Evolutionary conservation across 2,888 invertebrate species (phyloP).

Genomic region (Seira ritae): DNA sequence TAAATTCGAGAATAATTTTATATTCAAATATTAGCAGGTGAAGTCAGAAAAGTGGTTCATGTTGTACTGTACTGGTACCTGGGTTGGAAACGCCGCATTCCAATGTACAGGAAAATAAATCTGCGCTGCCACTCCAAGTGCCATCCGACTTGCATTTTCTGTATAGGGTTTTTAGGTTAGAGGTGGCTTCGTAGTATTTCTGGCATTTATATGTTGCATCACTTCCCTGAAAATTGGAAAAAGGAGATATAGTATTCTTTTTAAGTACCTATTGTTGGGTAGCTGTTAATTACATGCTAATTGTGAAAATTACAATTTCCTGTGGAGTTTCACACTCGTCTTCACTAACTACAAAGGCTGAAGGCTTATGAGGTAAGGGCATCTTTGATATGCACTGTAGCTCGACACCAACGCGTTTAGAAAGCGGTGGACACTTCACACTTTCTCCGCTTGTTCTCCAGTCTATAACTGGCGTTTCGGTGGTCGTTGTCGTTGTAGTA

Average conservation of each 20-base stretch:
- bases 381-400: conserved; percentile 54
- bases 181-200: conserved; percentile 65
- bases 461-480: conserved; percentile 17
- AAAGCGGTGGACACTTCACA: conserved; percentile 34
- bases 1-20: too few species aligned
- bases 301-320: neutral
- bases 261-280: too few species aligned
- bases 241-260: too few species aligned
- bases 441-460: conserved; percentile 7
- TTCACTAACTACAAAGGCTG: conserved; percentile 16
- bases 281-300: too few species aligned
- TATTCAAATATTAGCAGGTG: too few species aligned
- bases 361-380: neutral
- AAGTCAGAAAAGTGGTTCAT: too few species aligned
- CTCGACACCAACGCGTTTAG: conserved; percentile 18
- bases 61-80: too few species aligned
- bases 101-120: conserved; percentile 60
- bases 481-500: conserved; percentile 22
- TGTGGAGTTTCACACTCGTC: conserved; percentile 50
- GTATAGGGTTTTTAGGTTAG: conserved; percentile 54
- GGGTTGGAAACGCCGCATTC: conserved; percentile 67
- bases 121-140: conserved; percentile 64
- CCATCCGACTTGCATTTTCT: conserved; percentile 65
- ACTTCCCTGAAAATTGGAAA: conserved; percentile 51
- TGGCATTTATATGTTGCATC: conserved; percentile 69